Evolutionary conservation across 2,797 vertebrate genomes (phyloP), one percentile per base, ranked within the genome.

Genomic region (Coracias cyanogaster): DNA sequence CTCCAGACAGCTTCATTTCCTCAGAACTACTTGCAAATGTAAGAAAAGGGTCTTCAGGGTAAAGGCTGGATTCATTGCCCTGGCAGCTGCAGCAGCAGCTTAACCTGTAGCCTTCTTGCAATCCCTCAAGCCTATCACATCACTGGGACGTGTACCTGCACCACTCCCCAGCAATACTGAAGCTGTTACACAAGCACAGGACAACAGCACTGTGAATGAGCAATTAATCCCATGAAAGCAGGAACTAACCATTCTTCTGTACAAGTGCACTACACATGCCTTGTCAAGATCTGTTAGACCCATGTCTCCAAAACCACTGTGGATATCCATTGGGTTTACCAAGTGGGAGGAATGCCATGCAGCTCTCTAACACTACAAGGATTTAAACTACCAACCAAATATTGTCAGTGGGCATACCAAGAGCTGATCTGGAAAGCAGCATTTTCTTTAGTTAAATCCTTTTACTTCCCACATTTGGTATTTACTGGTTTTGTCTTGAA

Each of bases 261-360:
- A 76, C 31, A 25, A 29, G 11, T 15, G 22, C 39, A 67, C 51
- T 26, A 29, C 35, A 43, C 18, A 2, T 3, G 8, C 26, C 26
- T 37, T 62, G 9, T 22, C 39, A 64, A 58, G 65, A 21, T 25
- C 17, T 15, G 1, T 7, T 33, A 51, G 15, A 5, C 16, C 2
- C 3, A 37, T 1, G 3, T 3, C 31, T 72, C 21, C 64, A 67
- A 71, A 72, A 45, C 7, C 25, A 58, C 4, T 9, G 24, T 28
- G 15, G 43, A 31, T 57, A 78, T 13, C 26, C 24, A 21, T 0
- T 7, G 9, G 22, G 37, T 61, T 86, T 62, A 85, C 10, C 33
- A 62, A 51, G 35, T 2, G 10, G 8, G 6, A 64, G 6, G 29
- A 77, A 55, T 0, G 6, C 6, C 35, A 65, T 0, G 0, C 29